phyloP scores from a whole-genome alignment of 2,797 vertebrate genomes.

The Perodicticus potto region DNA sequence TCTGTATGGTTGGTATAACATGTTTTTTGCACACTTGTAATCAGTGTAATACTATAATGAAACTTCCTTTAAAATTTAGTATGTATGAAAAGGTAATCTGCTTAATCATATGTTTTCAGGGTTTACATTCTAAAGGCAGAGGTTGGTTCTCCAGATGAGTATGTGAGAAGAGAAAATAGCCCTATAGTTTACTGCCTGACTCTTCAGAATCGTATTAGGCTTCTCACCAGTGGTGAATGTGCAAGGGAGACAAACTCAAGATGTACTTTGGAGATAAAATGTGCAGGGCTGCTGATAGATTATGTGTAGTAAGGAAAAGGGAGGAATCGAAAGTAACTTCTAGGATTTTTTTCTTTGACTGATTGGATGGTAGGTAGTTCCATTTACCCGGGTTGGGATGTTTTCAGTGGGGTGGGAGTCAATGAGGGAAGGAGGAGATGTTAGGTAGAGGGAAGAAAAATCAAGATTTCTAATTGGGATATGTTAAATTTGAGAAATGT shows the following conservation, averaged over 20 bases:
- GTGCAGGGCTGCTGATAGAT: not conserved
- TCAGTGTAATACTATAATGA: not conserved
- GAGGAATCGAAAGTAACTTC: not conserved
- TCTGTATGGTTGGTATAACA: not conserved
- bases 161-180: not conserved
- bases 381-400: not conserved
- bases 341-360: not conserved
- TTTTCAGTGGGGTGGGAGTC: not conserved
- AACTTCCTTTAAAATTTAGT: not conserved
- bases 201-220: not conserved
- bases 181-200: not conserved
- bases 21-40: not conserved
- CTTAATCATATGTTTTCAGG: not conserved
- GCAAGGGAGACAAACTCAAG: not conserved
- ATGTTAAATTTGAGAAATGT: not conserved
- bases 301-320: not conserved
- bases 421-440: not conserved
- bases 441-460: not conserved
- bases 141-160: not conserved
- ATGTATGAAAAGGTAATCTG: not conserved
- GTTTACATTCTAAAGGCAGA: slow-evolving; percentile 25
- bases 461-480: not conserved
- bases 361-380: not conserved
- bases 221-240: not conserved
- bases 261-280: not conserved